Base-by-base conservation (phyloP, 2,797 vertebrate genomes). In the Macrochelys suwanniensis region DNA sequence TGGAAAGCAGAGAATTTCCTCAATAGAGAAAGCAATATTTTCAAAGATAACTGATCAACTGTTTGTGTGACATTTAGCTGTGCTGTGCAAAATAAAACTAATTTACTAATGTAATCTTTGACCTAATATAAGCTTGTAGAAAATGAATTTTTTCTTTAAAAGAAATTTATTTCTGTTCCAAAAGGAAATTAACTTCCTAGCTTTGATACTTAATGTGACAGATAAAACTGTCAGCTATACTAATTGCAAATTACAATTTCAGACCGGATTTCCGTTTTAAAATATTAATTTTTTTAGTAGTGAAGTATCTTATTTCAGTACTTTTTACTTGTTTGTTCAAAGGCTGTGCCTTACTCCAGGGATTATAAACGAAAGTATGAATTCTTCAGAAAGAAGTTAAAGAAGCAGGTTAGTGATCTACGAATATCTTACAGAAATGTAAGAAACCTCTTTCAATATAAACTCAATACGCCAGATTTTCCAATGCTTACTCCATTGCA, bases 301-400 rank as follows among this genome's bases (percentile, higher is more conserved):
- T 54, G 33, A 47, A 65, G 10, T 85, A 4, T 61, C 83, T 92
- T 47, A 15, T 85, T 92, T 11, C 81, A 90, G 11, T 3, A 23
- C 5, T 47, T 65, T 50, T 37, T 4, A 42, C 7, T 83, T 65
- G 57, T 83, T 83, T 45, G 23, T 61, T 26, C 82, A 8, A 95
- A 99, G 99, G 99, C 99, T 82, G 99, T 99, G 98, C 99, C 99
- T 98, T 99, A 99, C 97, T 99, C 99, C 98, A 99, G 99, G 98
- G 99, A 99, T 98, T 99, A 99, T 96, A 99, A 99, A 96, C 98
- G 99, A 96, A 99, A 99, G 96, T 99, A 99, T 45, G 99, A 99
- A 76, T 99, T 99, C 98, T 99, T 99, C 98, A 98, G 99, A 82
- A 99, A 99, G 98, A 99, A 99, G 97, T 65, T 99, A 95, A 99